Percentiles rank a stretch among this genome's conserved stretches.
phyloP scores from a whole-genome alignment of 2,797 vertebrate genomes.

The Alca torda region DNA sequence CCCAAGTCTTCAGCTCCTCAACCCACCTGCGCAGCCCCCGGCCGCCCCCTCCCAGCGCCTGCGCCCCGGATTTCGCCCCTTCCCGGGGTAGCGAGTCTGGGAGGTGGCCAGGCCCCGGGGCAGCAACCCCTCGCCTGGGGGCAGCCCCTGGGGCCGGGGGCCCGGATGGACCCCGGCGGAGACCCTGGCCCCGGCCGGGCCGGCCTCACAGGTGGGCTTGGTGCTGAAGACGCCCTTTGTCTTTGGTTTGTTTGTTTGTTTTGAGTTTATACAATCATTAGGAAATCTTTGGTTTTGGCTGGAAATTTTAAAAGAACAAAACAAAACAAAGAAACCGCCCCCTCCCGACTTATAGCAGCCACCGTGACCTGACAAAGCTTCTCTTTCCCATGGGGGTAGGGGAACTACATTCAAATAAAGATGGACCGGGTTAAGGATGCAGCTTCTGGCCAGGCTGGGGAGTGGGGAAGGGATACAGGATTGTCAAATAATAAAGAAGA shows the following conservation, averaged over 20 bases:
- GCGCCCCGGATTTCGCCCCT: not conserved
- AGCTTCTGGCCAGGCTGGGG: conserved; percentile 69
- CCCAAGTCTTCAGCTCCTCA: conserved; percentile 74
- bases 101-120: not conserved
- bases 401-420: conserved; percentile 83
- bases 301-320: conserved; percentile 85
- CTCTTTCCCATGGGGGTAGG: conserved; percentile 58
- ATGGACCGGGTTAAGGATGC: conserved; percentile 69
- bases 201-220: conserved; percentile 71
- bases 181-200: not conserved
- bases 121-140: not conserved
- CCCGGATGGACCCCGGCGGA: not conserved
- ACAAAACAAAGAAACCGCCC: conserved; percentile 83
- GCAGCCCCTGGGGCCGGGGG: not conserved
- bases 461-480: conserved; percentile 71
- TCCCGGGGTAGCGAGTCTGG: not conserved
- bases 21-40: conserved; percentile 61
- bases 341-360: conserved; percentile 79
- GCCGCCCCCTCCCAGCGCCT: not conserved
- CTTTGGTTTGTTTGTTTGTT: conserved; percentile 87
- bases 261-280: conserved; percentile 97
- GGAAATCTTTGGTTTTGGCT: conserved; percentile 99
- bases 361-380: conserved; percentile 77
- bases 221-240: conserved; percentile 80
- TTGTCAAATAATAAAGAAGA: conserved; percentile 85